Conservation (phyloP, 1,140 invertebrate genomes). For the Potamilus streckersoni region DNA sequence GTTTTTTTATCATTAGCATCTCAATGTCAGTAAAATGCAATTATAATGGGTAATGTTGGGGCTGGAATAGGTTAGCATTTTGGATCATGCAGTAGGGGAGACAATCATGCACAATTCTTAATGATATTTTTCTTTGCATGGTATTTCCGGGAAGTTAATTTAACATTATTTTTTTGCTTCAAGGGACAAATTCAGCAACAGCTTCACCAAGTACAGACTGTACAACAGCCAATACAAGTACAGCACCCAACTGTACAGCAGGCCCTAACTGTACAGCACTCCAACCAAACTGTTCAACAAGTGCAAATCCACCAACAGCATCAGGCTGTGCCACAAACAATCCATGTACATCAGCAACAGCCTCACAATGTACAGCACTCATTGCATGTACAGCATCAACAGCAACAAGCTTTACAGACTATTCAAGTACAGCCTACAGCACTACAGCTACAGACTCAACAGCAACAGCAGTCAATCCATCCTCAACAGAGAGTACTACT, state of each 20-base stretch:
- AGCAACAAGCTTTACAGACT: slow-evolving; percentile 36
- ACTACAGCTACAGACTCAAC: slow-evolving; percentile 35
- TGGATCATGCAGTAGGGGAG: no score
- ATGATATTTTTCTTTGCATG: not conserved
- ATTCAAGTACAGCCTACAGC: slow-evolving; percentile 6
- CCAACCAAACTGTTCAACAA: not conserved
- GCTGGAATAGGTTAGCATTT: no score
- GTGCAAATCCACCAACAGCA: slow-evolving; percentile 8
- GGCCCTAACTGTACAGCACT: no score
- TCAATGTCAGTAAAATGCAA: no score
- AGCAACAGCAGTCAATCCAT: slow-evolving; percentile 24
- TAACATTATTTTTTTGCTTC: not conserved
- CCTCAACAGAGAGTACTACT: slow-evolving; percentile 46
- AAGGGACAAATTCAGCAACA: slow-evolving; percentile 29
- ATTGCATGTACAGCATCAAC: slow-evolving; percentile 9
- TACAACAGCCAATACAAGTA: not conserved
- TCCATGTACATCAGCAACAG: slow-evolving; percentile 33
- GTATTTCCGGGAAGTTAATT: not conserved
- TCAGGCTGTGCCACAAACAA: slow-evolving; percentile 28
- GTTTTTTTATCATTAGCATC: no score
- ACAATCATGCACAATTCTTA: not conserved
- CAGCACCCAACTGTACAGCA: no score
- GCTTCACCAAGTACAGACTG: slow-evolving; percentile 24
- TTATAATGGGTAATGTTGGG: no score
- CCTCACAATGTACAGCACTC: not conserved